Evolutionary conservation across 2,797 vertebrate species (phyloP), one percentile per base, ranked within the genome.

Genomic region (Sebastes diaconus): DNA sequence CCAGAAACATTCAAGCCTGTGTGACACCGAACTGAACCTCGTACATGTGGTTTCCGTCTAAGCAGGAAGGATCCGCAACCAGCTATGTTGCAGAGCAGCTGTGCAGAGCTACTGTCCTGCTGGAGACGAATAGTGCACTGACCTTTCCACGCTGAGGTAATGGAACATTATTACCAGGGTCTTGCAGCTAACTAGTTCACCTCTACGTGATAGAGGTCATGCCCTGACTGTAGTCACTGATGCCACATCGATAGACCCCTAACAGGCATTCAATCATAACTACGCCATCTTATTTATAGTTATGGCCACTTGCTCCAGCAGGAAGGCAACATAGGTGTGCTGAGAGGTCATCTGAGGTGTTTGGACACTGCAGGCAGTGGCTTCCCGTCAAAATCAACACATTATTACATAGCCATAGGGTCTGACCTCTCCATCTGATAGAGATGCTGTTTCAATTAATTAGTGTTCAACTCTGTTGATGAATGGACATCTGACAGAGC

Each of bases 61-160:
- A 75, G 22, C 50, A 36, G 39, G 12, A 50, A 54, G 4, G n/a
- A 60, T 58, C 20, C 25, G 22, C 57, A 52, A 22, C 24, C 22
- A 22, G 29, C 2, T 65, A 18, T 59, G 67, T 32, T 67, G 73
- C 54, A 46, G 39, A 80, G 64, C 34, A 75, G 69, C 71, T 75
- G 71, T 76, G 57, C 25, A 1, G 30, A 68, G 69, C 27, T 20
- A 6, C 20, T 20, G 30, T 52, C 13, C 55, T 34, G 60, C 46
- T 34, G 58, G 25, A 79, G 64, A 73, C 8, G 0, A 73, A 61
- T 12, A 6, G 42, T n/a, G 77, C 77, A 25, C 14, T 78, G 73
- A 88, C 88, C 79, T 88, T 92, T 87, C 50, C 36, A 42, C 32
- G 6, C 73, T 6, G 34, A 71, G 13, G 64, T 20, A 68, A 60